A percentile compares a stretch with the other conserved stretches of the same genome.
Conservation (phyloP, 2,888 invertebrate species). For the Epistrophe eligans region DNA sequence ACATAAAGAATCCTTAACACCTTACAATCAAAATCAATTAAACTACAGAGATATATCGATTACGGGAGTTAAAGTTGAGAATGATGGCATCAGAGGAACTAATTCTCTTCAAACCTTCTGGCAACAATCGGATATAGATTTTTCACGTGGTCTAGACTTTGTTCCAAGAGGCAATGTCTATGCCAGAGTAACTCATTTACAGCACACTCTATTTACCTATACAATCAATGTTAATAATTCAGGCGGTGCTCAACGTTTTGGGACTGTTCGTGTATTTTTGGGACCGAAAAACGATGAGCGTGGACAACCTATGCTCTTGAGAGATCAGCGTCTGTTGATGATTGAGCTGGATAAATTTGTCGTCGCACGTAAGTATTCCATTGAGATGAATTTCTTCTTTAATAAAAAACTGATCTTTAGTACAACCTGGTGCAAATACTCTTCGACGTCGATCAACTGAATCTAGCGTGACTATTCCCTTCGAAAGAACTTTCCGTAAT, state of each 20-base stretch:
- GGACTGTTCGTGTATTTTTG: slow-evolving; percentile 87
- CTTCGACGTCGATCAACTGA: slow-evolving; percentile 87
- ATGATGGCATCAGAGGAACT: slow-evolving; percentile 83
- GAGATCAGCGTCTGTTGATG: slow-evolving; percentile 86
- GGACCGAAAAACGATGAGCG: slow-evolving; percentile 87
- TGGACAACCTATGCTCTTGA: slow-evolving; percentile 85
- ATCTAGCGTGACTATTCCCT: slow-evolving; percentile 91
- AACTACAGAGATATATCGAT: slow-evolving; percentile 85
- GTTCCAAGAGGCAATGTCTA: slow-evolving; percentile 88
- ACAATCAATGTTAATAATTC: slow-evolving; percentile 86
- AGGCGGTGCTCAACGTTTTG: slow-evolving; percentile 82
- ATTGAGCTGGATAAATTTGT: slow-evolving; percentile 88
- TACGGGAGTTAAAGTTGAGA: slow-evolving; percentile 84
- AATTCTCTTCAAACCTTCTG: slow-evolving; percentile 88
- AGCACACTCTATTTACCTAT: slow-evolving; percentile 88
- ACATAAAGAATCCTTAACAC: slow-evolving; percentile 88
- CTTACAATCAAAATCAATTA: slow-evolving; percentile 84
- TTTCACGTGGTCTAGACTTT: slow-evolving; percentile 91
- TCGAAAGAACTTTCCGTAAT: slow-evolving; percentile 90
- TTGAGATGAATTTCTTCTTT: neutral
- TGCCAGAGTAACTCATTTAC: slow-evolving; percentile 89
- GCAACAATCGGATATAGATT: slow-evolving; percentile 90
- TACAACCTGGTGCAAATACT: slow-evolving; percentile 87
- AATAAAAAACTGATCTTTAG: slow-evolving; percentile 81
- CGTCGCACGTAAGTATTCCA: slow-evolving; percentile 84